phyloP scores from a whole-genome alignment of 2,888 invertebrate species.

The Monochamus alternatus region DNA sequence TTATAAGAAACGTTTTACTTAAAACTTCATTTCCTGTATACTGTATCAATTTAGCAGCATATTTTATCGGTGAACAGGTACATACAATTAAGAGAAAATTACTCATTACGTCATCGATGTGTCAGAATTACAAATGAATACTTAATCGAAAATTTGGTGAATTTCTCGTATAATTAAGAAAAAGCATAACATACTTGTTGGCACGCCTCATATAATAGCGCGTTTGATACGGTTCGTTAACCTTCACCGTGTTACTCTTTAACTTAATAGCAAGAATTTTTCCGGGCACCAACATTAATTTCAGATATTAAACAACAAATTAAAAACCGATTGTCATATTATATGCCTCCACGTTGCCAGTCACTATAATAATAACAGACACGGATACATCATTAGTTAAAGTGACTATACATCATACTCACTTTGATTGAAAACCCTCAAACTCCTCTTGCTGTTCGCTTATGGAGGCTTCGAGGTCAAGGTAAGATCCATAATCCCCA shows the following conservation, averaged over 20 bases:
- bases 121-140: not conserved
- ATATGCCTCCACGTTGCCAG: conserved; percentile 9
- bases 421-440: conserved; percentile 96
- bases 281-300: conserved; percentile 7
- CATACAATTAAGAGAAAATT: too few relatives aligned
- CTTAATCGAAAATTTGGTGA: not conserved
- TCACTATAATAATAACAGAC: conserved; percentile 13
- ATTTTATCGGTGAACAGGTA: too few relatives aligned
- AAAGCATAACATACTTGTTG: not conserved
- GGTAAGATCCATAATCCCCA: conserved; percentile 96
- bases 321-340: conserved; percentile 20
- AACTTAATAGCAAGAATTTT: conserved; percentile 18
- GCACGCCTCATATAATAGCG: conserved; percentile 27
- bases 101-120: too few relatives aligned
- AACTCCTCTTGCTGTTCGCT: conserved; percentile 98
- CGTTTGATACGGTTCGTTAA: conserved; percentile 22
- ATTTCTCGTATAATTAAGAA: not conserved
- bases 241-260: conserved; percentile 11
- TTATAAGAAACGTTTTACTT: too few relatives aligned
- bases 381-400: conserved; percentile 35
- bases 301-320: conserved; percentile 32
- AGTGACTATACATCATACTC: conserved; percentile 69
- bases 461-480: conserved; percentile 97
- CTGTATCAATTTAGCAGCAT: too few relatives aligned
- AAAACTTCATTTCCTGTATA: too few relatives aligned